A percentile compares a stretch with the other conserved stretches of the same genome.
phyloP scores from a whole-genome alignment of 2,888 invertebrate genomes.

The Sphinx pinastri region DNA sequence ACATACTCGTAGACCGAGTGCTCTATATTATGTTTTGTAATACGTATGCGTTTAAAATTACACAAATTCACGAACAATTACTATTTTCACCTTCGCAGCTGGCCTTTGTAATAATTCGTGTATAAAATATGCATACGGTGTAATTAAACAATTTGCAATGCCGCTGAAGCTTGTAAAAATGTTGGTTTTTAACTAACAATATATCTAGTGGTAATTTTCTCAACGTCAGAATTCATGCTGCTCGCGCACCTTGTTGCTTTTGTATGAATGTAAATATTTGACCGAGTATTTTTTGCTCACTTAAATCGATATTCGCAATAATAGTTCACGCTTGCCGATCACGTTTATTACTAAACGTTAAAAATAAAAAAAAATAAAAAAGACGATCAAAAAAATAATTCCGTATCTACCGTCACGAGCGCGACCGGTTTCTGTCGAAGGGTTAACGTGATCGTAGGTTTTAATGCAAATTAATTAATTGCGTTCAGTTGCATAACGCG shows the following conservation, averaged over 20 bases:
- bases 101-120: conserved; percentile 62
- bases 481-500: conserved; percentile 44
- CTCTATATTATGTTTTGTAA: conserved; percentile 41
- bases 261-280: conserved; percentile 14
- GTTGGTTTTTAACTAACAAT: conserved; percentile 24
- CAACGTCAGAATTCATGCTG: conserved; percentile 30
- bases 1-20: conserved; percentile 38
- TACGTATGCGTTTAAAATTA: conserved; percentile 42
- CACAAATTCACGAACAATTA: conserved; percentile 47
- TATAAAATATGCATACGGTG: conserved; percentile 66
- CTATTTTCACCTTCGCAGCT: conserved; percentile 60
- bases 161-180: conserved; percentile 35
- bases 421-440: conserved; percentile 5
- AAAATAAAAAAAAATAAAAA: background rate
- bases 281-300: background rate
- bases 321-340: conserved; percentile 4
- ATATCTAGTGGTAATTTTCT: conserved; percentile 24
- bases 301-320: conserved; percentile 4
- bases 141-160: conserved; percentile 66
- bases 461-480: conserved; percentile 32
- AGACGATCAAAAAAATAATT: conserved; percentile 21
- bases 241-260: conserved; percentile 32
- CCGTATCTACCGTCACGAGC: conserved; percentile 9
- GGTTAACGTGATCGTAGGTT: conserved; percentile 13
- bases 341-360: background rate